A percentile compares a stretch with the other conserved stretches of the same genome.
Evolutionary conservation across 2,797 vertebrate genomes (phyloP).

Genomic region (Denticeps clupeoides): DNA sequence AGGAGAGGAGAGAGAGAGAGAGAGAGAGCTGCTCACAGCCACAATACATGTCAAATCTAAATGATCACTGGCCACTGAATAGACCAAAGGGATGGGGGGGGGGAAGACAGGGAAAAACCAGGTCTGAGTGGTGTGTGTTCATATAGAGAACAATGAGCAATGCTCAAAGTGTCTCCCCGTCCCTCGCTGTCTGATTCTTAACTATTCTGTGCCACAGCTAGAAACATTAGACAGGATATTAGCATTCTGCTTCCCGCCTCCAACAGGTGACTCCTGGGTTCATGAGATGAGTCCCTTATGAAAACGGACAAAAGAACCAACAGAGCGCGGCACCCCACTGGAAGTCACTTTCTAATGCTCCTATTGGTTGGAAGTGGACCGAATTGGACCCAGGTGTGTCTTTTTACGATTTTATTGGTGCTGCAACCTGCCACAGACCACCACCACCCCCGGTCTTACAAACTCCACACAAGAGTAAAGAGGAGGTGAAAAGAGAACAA

Average conservation of each 20-base stretch:
- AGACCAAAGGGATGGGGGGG: conserved; percentile 55
- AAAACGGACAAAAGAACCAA: neutral
- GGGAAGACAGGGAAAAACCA: conserved; percentile 24
- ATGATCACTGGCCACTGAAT: conserved; percentile 81
- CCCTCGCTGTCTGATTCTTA: conserved; percentile 43
- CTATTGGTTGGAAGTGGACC: too few species aligned
- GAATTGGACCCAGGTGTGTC: too few species aligned
- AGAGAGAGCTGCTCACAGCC: conserved; percentile 65
- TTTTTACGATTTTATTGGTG: too few species aligned
- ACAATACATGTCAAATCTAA: conserved; percentile 87
- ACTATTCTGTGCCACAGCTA: conserved; percentile 21
- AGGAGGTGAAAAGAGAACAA: conserved; percentile 16
- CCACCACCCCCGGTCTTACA: neutral
- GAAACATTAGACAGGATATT: conserved; percentile 19
- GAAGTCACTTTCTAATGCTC: too few species aligned
- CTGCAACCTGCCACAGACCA: neutral
- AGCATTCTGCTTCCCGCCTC: too few species aligned
- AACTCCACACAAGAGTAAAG: too few species aligned
- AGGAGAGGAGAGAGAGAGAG: conserved; percentile 49
- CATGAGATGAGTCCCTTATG: too few species aligned
- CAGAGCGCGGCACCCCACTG: too few species aligned
- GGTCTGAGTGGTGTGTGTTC: conserved; percentile 20
- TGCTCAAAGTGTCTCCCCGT: conserved; percentile 68
- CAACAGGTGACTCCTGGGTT: neutral
- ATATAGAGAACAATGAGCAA: conserved; percentile 52